Evolutionary conservation across 92 coral and sea anemone genomes (phyloP), one percentile per base, ranked within the genome.

Genomic region (Phenganax subtilis): DNA sequence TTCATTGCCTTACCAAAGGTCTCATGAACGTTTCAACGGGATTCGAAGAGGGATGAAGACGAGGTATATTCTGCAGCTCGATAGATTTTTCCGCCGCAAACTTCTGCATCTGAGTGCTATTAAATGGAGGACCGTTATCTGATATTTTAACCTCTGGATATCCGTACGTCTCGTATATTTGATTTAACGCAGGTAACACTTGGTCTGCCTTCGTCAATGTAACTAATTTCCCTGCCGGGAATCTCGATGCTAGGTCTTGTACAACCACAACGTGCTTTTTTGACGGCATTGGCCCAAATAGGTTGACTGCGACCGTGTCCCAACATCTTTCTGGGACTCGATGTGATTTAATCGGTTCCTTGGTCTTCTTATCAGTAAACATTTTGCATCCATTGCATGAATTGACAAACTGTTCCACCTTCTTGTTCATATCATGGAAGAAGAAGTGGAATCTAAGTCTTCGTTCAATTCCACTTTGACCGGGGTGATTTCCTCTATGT

Each of bases 221-320:
- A 57, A 57, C 63, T 57, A 57, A 10, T 16, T 57, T 57, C 12
- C 12, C 63, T 10, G 63, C 63, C 10, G 63, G 63, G 16, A 57
- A 57, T 57, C 63, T 57, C 16, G 63, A 57, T 57, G 63, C 63
- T 16, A 10, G 63, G 63, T 57, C 63, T 57, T 57, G 16, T 10
- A 57, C 63, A 10, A 57, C 63, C 63, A 57, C 63, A 57, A 57
- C 16, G 0, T 64, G 71, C 31, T 68, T 68, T 5, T 30, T n/a
- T 9, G 74, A 68, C 29, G 74, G 20, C 74, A 68, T 6, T 28
- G 74, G 74, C 27, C 74, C 74, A 68, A 68, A 68, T 28, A 68
- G 3, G 12, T 68, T 47, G 6, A 68, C 44, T 28, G 74, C 74
- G 9, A 68, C 74, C 12, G 74, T 68, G 6, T 68, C 74, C 74